Evolutionary conservation across 2,113 vertebrate genomes (phyloP).

Genomic region (Perca schrenkii): DNA sequence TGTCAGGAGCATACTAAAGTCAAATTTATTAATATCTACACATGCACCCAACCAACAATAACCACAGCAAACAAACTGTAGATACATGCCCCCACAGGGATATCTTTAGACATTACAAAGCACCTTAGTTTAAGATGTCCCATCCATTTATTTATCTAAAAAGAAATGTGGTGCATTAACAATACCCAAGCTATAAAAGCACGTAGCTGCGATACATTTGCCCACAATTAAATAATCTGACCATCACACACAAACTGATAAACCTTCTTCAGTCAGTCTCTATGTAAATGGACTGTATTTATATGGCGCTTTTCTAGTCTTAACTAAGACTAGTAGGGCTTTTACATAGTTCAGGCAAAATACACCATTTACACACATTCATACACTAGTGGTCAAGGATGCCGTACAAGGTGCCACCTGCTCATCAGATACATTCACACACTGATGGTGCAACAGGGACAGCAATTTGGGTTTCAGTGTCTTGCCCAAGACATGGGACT

Average conservation of each 20-base stretch:
- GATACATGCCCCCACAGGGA: slow-evolving; percentile 8
- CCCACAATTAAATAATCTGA: background rate
- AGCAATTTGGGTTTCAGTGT: too few relatives aligned
- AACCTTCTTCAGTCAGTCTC: background rate
- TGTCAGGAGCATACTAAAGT: slow-evolving; percentile 65
- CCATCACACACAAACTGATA: background rate
- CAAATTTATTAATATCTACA: slow-evolving; percentile 65
- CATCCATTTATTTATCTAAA: background rate
- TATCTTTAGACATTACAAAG: slow-evolving; percentile 10
- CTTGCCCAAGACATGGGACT: too few relatives aligned
- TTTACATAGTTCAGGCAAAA: too few relatives aligned
- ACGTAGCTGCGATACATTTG: too few relatives aligned
- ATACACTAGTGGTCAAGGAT: too few relatives aligned
- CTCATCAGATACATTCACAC: too few relatives aligned
- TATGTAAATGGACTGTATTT: too few relatives aligned
- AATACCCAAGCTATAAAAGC: background rate
- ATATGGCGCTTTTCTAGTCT: too few relatives aligned
- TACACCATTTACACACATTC: too few relatives aligned
- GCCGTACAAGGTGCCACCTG: too few relatives aligned
- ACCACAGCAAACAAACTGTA: slow-evolving; percentile 13
- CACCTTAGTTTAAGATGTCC: slow-evolving; percentile 29
- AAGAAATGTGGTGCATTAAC: background rate
- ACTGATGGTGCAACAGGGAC: too few relatives aligned
- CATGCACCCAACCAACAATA: slow-evolving; percentile 31
- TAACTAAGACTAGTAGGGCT: too few relatives aligned